Evolutionary conservation across 2,113 vertebrate species (phyloP).

Genomic region (Sapayoa aenigma): DNA sequence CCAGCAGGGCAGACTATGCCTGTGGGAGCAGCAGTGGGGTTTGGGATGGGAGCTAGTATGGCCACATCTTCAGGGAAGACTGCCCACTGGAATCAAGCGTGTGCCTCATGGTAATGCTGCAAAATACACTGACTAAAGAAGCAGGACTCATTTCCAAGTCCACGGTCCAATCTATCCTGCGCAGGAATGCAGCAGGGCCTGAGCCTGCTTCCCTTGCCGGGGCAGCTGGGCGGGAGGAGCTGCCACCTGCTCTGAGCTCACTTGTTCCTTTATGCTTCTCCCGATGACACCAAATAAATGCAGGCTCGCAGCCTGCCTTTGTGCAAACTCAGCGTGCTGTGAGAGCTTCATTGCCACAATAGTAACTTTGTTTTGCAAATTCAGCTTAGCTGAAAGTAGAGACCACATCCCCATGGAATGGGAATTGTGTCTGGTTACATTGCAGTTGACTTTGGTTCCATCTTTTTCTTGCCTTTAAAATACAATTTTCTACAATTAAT

Average conservation of each 20-base stretch:
- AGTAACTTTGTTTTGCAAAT: constrained; percentile 39
- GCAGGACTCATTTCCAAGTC: not conserved
- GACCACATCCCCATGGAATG: not conserved
- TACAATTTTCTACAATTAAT: not conserved
- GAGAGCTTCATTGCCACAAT: not conserved
- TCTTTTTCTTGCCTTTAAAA: not conserved
- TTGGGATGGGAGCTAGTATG: not conserved
- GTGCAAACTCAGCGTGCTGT: not conserved
- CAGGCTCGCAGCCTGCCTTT: not conserved
- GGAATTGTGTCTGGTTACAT: not conserved
- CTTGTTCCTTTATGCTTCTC: not conserved
- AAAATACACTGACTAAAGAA: not conserved
- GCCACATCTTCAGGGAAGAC: not conserved
- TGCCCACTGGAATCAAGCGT: accelerated
- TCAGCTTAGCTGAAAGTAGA: not conserved
- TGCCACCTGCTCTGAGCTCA: not conserved
- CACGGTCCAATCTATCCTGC: accelerated
- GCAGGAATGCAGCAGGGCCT: not conserved
- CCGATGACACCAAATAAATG: not conserved
- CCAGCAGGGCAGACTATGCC: not conserved
- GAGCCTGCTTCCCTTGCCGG: not conserved
- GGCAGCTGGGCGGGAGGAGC: not conserved
- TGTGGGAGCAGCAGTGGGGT: not conserved
- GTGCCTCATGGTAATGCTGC: not conserved
- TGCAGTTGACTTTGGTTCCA: not conserved